Base-by-base conservation (phyloP, 2,888 invertebrate species). In the Auanema sp. region DNA sequence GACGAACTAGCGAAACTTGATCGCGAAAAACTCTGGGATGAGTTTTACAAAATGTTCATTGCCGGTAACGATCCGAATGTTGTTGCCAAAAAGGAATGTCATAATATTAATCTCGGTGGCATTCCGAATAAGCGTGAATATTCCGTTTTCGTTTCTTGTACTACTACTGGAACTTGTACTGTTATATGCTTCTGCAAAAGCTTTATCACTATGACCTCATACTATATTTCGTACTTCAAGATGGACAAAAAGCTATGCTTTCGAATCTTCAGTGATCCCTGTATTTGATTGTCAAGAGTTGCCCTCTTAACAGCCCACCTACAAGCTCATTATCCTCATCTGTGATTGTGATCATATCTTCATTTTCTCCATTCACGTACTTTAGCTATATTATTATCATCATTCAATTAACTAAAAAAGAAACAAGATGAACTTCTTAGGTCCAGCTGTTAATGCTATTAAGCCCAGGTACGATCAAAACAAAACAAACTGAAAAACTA, bases 341-440 rank as follows among this genome's bases (percentile, higher is more conserved):
- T 33, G 33, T 33, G 33, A 33, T 33, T 33, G 33, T 33, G 33
- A 33, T 33, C 33, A 33, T 33, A 33, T 33, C 33, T 33, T 33
- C 33, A 33, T 33, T 8, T 33, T 33, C 33, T 33, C 8, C 8
- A 8, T 33, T 33, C 33, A 33, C 33, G 3, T 33, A 33, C 8
- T 33, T 8, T 33, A 33, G 33, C 8, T 33, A n/a, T 33, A 3
- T 33, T 33, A 33, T 33, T 33, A 33, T 8, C 8, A 3, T 33
- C 33, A 33, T 8, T 33, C 8, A 8, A 33, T 33, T 33, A 33
- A 33, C 33, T 33, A 33, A 33, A 33, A 33, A 8, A 8, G 52
- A 14, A 21, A 3, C 23, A 23, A 14, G 16, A 76, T 76, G 76
- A 76, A 76, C 63, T 61, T 78, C 43, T 67, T 76, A n/a, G 67